These are phyloP conservation scores for Scelioninae gen. 2 DNA, from an alignment of 2,888 invertebrate species.

Conservation along the genomic window DNA sequence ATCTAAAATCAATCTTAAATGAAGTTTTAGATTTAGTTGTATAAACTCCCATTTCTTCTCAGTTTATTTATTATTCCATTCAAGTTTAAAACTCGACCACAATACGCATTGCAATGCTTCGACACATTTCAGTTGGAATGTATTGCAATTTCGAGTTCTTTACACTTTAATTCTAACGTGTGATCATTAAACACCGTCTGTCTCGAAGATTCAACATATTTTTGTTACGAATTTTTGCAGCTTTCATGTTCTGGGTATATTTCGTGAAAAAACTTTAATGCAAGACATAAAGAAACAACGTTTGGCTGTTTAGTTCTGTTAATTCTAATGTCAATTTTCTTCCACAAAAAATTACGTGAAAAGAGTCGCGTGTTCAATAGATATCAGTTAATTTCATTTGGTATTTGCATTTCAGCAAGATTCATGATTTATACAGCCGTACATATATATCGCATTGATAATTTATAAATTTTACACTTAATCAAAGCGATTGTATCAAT, in stretches of 20 bases:
- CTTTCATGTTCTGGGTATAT: constrained; percentile 1
- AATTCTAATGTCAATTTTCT: constrained; percentile 26
- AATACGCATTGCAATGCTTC: constrained; percentile 26
- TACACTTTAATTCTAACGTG: constrained; percentile 1
- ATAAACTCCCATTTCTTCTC: constrained; percentile 46
- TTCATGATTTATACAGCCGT: constrained; percentile 46
- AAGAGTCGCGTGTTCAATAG: constrained; percentile 32
- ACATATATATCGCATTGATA: constrained; percentile 50
- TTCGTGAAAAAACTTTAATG: too few relatives aligned
- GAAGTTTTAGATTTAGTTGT: constrained; percentile 39
- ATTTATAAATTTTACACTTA: constrained; percentile 55
- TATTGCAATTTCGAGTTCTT: constrained; percentile 6
- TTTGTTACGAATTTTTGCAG: background rate
- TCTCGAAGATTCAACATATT: constrained; percentile 4
- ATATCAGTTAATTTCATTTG: constrained; percentile 35
- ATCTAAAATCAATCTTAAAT: constrained; percentile 41
- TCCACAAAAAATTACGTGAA: constrained; percentile 29
- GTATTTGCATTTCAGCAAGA: constrained; percentile 49
- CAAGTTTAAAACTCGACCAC: constrained; percentile 32
- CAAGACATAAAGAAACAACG: too few relatives aligned
- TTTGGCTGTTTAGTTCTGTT: constrained; percentile 10
- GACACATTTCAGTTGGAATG: constrained; percentile 11
- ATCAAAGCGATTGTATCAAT: constrained; percentile 60
- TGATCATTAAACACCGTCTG: background rate
- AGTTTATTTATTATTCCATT: constrained; percentile 58